Evolutionary conservation across 1,140 invertebrate genomes (phyloP).

Genomic region (Heliconius congener): DNA sequence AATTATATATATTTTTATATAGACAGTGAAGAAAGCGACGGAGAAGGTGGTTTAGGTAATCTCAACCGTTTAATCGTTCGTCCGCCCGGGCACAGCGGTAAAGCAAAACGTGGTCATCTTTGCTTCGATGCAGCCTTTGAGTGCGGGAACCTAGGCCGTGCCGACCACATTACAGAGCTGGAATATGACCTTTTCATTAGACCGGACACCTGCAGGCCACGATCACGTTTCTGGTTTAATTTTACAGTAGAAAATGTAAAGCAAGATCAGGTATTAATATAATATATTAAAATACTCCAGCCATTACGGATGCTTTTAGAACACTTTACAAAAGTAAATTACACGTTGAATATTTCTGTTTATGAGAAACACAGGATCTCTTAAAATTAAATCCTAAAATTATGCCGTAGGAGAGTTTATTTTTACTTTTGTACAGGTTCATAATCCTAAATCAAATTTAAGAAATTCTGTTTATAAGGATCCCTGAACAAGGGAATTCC

Average conservation of each 20-base stretch:
- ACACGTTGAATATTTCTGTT: too few relatives aligned
- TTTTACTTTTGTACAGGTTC: too few relatives aligned
- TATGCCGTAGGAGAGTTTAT: too few relatives aligned
- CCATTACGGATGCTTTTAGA: not conserved
- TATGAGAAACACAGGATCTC: too few relatives aligned
- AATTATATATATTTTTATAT: not conserved
- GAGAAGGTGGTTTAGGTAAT: slow-evolving; percentile 96
- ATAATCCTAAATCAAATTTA: too few relatives aligned
- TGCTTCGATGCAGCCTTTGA: slow-evolving; percentile 99
- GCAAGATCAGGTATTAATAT: slow-evolving; percentile 88
- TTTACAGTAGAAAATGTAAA: slow-evolving; percentile 98
- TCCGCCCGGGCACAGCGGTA: slow-evolving; percentile 96
- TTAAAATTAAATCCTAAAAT: too few relatives aligned
- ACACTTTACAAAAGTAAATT: not conserved
- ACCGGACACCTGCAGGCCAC: slow-evolving; percentile 97
- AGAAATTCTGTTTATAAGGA: too few relatives aligned
- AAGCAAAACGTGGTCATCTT: slow-evolving; percentile 95
- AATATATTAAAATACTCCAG: not conserved
- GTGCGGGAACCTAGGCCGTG: slow-evolving; percentile 97
- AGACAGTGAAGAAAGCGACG: slow-evolving; percentile 98
- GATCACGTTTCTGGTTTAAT: slow-evolving; percentile 97
- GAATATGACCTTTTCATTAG: slow-evolving; percentile 98
- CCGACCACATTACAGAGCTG: slow-evolving; percentile 95
- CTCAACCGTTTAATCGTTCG: slow-evolving; percentile 95
- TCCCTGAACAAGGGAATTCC: not conserved